Evolutionary conservation across 2,113 vertebrate species (phyloP), one percentile per base, ranked within the genome.

Genomic region (Micromys minutus): DNA sequence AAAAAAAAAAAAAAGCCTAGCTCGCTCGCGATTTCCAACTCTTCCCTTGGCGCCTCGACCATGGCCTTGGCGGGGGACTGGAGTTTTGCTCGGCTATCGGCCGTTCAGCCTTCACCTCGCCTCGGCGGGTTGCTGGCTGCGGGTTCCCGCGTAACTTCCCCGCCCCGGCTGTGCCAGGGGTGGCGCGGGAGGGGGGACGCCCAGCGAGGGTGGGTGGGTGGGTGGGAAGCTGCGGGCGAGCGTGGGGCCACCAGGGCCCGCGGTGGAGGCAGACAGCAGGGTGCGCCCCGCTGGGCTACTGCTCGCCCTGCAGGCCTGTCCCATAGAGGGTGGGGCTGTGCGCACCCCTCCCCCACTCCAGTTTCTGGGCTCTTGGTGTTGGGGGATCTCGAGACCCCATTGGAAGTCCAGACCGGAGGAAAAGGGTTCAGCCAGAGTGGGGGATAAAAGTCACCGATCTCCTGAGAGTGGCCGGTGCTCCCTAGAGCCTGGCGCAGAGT

Each of bases 1-100:
- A 89, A 90, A 83, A 95, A 91, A 87, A 87, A 80, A 80, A 97
- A 81, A 93, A 87, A 67, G 85, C 50, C 91, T 96, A 97, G 93
- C 91, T 95, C 96, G 75, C 75, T 93, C 72, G 95, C 93, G 59
- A 95, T 97, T 97, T 97, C 97, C 96, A 98, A 97, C 97, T 97
- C 98, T 93, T 89, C 61, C 95, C 96, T 97, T 94, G 95, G 36
- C 81, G 80, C 72, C 85, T 96, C 89, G 89, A 75, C 84, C 26
- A 17, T 1, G 69, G 94, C 94, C 93, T 76, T 59, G 83, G 67
- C 57, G 36, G 19, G 19, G 61, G 65, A 31, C 50, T 76, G 15
- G 69, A 29, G 52, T 72, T n/a, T 65, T 34, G 79, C 10, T 3
- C 36, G 55, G 7, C 5, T 26, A 74, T 69, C 22, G 6, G n/a